Conservation (phyloP, 2,888 invertebrate genomes). For the Hypselothyrea guttata region DNA sequence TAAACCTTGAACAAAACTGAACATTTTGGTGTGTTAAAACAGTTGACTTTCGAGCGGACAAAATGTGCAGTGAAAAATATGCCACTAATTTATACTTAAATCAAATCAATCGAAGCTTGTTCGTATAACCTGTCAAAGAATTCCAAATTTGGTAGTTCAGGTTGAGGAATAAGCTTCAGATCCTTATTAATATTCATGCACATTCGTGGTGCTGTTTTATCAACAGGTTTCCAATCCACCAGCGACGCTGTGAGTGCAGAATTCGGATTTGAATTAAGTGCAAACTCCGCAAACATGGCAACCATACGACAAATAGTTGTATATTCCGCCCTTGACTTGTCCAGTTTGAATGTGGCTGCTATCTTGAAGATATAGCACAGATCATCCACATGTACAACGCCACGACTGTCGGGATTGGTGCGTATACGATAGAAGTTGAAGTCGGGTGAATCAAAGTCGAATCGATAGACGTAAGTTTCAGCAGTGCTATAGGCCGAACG, state of each 20-base stretch:
- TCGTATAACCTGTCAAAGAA: constrained; percentile 62
- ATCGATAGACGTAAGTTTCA: constrained; percentile 78
- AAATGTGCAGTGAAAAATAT: no score
- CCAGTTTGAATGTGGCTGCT: constrained; percentile 50
- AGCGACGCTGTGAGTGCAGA: constrained; percentile 38
- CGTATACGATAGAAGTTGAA: constrained; percentile 76
- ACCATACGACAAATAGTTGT: constrained; percentile 68
- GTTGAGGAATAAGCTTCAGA: constrained; percentile 63
- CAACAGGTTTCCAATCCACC: constrained; percentile 59
- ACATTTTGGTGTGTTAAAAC: no score
- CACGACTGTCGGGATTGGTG: constrained; percentile 43
- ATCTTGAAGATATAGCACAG: constrained; percentile 75
- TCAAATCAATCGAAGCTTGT: constrained; percentile 15
- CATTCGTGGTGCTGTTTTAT: constrained; percentile 46
- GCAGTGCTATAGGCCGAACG: constrained; percentile 64
- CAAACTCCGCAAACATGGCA: constrained; percentile 70
- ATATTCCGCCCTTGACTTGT: constrained; percentile 63
- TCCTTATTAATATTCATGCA: constrained; percentile 73
- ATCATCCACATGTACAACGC: constrained; percentile 75
- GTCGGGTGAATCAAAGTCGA: constrained; percentile 78
- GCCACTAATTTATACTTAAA: no score
- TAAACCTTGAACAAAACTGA: no score
- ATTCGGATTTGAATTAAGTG: constrained; percentile 73
- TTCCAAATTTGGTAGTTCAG: constrained; percentile 57
- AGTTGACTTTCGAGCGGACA: no score